Evolutionary conservation across 2,113 vertebrate species (phyloP).

Genomic region (Sebastes schlegelii): DNA sequence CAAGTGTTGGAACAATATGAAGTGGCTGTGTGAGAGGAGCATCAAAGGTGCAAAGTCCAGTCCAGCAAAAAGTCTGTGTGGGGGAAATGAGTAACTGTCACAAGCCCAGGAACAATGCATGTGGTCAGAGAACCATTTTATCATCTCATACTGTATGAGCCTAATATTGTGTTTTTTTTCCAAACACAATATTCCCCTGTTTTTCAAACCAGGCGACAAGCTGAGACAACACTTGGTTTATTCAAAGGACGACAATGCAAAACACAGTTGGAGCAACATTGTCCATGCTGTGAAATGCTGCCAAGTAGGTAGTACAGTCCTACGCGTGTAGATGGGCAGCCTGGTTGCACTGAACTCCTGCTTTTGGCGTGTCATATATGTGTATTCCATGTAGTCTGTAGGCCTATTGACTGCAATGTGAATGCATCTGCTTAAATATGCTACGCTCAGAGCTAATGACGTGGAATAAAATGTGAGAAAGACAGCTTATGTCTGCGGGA

Average conservation of each 20-base stretch:
- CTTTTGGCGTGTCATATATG: too few relatives aligned
- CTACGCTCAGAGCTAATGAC: too few relatives aligned
- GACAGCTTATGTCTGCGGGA: too few relatives aligned
- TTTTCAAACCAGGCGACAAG: conserved; percentile 19
- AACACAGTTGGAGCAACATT: background rate
- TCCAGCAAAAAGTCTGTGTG: background rate
- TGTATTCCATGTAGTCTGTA: too few relatives aligned
- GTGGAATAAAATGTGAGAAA: too few relatives aligned
- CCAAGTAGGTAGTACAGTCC: background rate
- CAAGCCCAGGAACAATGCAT: conserved; percentile 20
- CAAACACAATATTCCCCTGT: background rate
- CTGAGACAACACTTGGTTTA: conserved; percentile 7
- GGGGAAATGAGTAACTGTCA: conserved; percentile 4
- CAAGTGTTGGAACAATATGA: background rate
- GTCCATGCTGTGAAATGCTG: conserved; percentile 24
- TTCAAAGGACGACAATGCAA: background rate
- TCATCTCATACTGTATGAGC: background rate
- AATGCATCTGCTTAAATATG: too few relatives aligned
- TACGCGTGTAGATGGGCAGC: background rate
- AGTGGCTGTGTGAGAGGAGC: background rate
- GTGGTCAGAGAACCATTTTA: conserved; percentile 20
- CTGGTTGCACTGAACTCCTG: too few relatives aligned
- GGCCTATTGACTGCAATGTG: too few relatives aligned
- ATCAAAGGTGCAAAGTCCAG: background rate
- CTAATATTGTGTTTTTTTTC: background rate